These are phyloP conservation scores for Drosophila paracracens DNA, from an alignment of 2,888 invertebrate genomes.

Conservation along the genomic window DNA sequence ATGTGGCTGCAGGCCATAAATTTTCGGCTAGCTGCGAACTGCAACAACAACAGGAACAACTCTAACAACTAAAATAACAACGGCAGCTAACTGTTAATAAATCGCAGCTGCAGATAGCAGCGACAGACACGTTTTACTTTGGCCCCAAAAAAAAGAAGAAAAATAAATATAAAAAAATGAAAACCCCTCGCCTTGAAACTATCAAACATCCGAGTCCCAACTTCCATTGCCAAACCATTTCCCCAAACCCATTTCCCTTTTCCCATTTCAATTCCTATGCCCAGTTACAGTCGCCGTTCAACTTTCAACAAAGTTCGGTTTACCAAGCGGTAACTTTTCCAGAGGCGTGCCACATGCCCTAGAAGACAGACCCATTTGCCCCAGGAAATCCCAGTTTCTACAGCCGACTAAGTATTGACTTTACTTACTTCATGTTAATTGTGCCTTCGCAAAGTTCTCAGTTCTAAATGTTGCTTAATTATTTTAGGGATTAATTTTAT, in stretches of 20 bases:
- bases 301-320: slow-evolving; percentile 41
- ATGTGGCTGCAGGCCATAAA: slow-evolving; percentile 83
- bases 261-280: slow-evolving; percentile 7
- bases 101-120: slow-evolving; percentile 76
- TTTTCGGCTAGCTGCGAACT: slow-evolving; percentile 74
- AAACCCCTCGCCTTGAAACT: slow-evolving; percentile 3
- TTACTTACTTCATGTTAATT: not conserved
- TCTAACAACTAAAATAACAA: slow-evolving; percentile 60
- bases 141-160: not conserved
- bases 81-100: slow-evolving; percentile 77
- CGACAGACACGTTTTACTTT: slow-evolving; percentile 44
- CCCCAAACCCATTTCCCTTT: not conserved
- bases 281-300: slow-evolving; percentile 7
- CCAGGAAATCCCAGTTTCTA: slow-evolving; percentile 12
- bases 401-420: slow-evolving; percentile 15
- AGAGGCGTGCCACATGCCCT: slow-evolving; percentile 52
- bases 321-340: slow-evolving; percentile 42
- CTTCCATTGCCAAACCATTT: slow-evolving; percentile 2
- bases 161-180: not conserved
- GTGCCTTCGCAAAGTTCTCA: not conserved
- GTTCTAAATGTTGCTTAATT: not conserved
- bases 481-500: not conserved
- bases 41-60: slow-evolving; percentile 51
- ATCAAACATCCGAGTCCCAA: slow-evolving; percentile 2
- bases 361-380: slow-evolving; percentile 33